These are phyloP conservation scores for Caenorhabditis remanei DNA, from an alignment of 1,140 invertebrate genomes.

Conservation along the genomic window DNA sequence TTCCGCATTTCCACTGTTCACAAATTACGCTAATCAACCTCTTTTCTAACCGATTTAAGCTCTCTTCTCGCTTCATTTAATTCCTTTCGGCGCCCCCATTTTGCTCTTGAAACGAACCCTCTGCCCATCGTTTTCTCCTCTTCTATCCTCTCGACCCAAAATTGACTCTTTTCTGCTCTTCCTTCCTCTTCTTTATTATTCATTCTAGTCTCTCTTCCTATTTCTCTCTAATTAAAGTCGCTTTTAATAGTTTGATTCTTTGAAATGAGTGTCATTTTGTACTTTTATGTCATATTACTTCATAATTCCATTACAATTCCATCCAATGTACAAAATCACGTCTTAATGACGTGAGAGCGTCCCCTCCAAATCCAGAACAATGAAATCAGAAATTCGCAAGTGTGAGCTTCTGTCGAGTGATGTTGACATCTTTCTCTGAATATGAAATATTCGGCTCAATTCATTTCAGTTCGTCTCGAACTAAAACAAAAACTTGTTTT, in stretches of 20 bases:
- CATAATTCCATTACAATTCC: not conserved
- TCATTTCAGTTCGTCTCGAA: not conserved
- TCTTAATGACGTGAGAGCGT: not conserved
- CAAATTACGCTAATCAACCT: conserved; percentile 50
- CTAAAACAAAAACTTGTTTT: conserved; percentile 22
- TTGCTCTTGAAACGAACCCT: conserved; percentile 46
- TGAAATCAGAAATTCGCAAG: conserved; percentile 39
- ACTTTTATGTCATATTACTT: conserved; percentile 1
- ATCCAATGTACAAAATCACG: conserved; percentile 20
- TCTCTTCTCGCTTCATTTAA: conserved; percentile 16
- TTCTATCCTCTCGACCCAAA: not conserved
- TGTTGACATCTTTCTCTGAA: conserved; percentile 49
- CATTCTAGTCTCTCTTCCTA: not conserved
- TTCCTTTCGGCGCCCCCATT: conserved; percentile 31
- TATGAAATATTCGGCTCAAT: conserved; percentile 31
- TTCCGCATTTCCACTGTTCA: not conserved
- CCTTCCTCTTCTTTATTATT: conserved; percentile 41
- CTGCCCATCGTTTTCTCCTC: not conserved
- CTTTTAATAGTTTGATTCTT: conserved; percentile 46
- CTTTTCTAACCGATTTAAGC: conserved; percentile 10
- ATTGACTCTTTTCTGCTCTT: conserved; percentile 32
- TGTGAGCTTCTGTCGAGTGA: conserved; percentile 34
- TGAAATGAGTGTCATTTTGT: conserved; percentile 20
- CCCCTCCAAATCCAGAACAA: not conserved
- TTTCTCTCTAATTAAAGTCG: not conserved